Evolutionary conservation across 37 sponge, comb jelly and placozoan species (phyloP).

Genomic region (Aplysina aerophoba): DNA sequence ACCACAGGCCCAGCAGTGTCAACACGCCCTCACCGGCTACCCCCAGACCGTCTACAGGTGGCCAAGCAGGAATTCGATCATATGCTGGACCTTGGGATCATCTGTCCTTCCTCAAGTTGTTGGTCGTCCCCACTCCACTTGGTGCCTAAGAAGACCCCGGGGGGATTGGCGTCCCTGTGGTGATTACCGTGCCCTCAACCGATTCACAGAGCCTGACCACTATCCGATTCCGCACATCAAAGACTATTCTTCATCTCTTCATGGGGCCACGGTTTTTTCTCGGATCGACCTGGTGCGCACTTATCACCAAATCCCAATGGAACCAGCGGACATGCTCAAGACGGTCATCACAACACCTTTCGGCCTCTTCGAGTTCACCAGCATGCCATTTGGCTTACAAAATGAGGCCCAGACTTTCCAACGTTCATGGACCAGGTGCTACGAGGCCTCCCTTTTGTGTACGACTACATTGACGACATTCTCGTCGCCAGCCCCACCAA

Average conservation of each 20-base stretch:
- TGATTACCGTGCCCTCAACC: constrained; percentile 74
- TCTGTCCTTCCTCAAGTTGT: constrained; percentile 44
- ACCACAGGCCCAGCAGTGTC: constrained; percentile 45
- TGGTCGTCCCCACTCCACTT: constrained; percentile 54
- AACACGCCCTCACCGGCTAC: constrained; percentile 28
- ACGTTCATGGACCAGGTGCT: constrained; percentile 57
- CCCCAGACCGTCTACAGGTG: constrained; percentile 35
- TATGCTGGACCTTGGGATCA: constrained; percentile 55
- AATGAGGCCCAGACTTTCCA: constrained; percentile 60
- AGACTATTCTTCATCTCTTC: constrained; percentile 47
- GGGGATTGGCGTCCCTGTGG: constrained; percentile 76
- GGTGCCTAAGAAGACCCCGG: constrained; percentile 50
- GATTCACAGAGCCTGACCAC: constrained; percentile 47
- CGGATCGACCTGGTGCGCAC: constrained; percentile 61
- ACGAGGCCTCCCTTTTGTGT: constrained; percentile 37
- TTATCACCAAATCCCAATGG: constrained; percentile 57
- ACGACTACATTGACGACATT: constrained; percentile 48
- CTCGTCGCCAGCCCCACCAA: no score
- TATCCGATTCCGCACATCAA: constrained; percentile 72
- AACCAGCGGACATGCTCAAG: constrained; percentile 49
- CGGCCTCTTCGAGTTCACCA: constrained; percentile 55
- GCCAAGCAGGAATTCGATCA: constrained; percentile 52
- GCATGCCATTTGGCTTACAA: constrained; percentile 54
- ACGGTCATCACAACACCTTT: constrained; percentile 65
- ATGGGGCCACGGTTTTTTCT: constrained; percentile 62